Percentiles rank a stretch among this genome's conserved stretches.
Conservation (phyloP, 2,113 vertebrate species). For the Cervus canadensis region DNA sequence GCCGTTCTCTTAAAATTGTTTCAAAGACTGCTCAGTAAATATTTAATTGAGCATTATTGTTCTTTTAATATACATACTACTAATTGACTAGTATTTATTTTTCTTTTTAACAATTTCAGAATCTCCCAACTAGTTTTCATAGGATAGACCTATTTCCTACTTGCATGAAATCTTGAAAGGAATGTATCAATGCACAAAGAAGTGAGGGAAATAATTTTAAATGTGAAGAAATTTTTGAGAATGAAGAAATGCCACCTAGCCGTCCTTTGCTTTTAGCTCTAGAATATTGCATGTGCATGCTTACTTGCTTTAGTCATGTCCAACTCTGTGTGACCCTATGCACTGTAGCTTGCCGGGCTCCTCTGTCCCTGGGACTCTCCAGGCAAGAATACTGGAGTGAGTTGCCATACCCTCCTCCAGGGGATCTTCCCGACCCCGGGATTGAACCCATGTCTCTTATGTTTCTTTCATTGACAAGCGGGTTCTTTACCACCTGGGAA, state of each 20-base stretch:
- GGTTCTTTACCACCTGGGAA: neutral
- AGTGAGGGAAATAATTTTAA: neutral
- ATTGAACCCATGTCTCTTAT: neutral
- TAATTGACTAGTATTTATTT: neutral
- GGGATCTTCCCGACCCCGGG: fast-evolving
- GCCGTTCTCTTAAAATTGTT: neutral
- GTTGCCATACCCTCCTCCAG: neutral
- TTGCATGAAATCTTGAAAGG: neutral
- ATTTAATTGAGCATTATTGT: neutral
- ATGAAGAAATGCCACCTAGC: neutral
- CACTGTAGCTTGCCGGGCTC: neutral
- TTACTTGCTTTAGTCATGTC: neutral
- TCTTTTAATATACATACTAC: neutral
- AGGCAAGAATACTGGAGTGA: neutral
- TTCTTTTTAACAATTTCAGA: neutral
- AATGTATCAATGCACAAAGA: neutral
- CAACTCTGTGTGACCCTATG: neutral
- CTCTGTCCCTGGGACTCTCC: neutral
- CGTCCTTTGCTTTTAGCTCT: neutral
- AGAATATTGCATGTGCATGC: neutral
- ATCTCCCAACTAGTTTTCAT: neutral
- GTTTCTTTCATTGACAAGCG: neutral
- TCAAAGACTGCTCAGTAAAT: neutral
- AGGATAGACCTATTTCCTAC: neutral
- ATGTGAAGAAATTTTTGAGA: neutral